A percentile compares a stretch with the other conserved stretches of the same genome.
Conservation (phyloP, 64 coral and sea anemone genomes). For the Astreopora myriophthalma region DNA sequence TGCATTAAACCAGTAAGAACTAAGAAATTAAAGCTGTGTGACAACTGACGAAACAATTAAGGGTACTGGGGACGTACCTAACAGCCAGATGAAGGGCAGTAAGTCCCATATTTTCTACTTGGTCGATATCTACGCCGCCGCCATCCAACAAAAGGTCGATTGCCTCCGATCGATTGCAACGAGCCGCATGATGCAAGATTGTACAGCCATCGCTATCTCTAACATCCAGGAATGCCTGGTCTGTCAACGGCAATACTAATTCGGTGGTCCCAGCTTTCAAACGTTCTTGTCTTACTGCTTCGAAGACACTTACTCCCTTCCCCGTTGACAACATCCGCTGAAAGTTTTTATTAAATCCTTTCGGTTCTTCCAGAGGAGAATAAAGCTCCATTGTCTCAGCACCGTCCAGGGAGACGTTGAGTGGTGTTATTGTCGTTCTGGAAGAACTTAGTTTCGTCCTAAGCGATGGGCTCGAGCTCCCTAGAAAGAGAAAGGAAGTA, state of each 20-base stretch:
- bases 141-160: not conserved
- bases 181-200: constrained; percentile 14
- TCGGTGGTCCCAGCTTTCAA: not conserved
- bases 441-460: not conserved
- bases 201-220: not conserved
- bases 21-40: too few relatives aligned
- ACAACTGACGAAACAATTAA: too few relatives aligned
- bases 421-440: not conserved
- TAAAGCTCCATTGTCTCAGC: not conserved
- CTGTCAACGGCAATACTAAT: not conserved
- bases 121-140: not conserved
- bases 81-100: constrained; percentile 33
- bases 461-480: not conserved
- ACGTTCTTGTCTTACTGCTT: not conserved
- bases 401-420: not conserved
- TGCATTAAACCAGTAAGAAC: too few relatives aligned
- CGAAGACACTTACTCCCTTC: constrained; percentile 13
- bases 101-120: not conserved
- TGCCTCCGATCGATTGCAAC: not conserved
- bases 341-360: not conserved
- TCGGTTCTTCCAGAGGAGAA: not conserved
- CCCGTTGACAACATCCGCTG: constrained; percentile 5
- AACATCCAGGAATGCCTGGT: not conserved
- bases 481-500: not conserved
- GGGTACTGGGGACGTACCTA: not conserved